Evolutionary conservation across 2,113 vertebrate genomes (phyloP), one percentile per base, ranked within the genome.

Genomic region (Mohoua ochrocephala): DNA sequence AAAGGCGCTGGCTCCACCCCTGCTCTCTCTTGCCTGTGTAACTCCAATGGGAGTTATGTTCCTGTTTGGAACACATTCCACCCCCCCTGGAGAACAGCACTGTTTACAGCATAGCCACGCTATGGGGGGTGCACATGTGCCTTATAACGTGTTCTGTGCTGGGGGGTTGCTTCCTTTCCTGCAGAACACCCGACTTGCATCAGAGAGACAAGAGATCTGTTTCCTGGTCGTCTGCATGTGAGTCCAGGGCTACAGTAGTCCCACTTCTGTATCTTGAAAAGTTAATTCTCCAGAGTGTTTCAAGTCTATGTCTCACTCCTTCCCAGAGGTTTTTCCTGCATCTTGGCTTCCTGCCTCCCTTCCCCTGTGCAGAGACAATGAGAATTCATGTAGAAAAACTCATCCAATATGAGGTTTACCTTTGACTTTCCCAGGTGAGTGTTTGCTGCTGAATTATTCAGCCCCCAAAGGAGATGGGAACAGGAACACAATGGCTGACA

Each of bases 101-200:
- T 35, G 15, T n/a, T 28, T 23, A n/a, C 64, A 78, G 59, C 0
- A 0, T 6, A 42, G 39, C 41, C 18, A 2, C 0, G 1, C 9
- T 7, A 6, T 2, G 17, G 16, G 33, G 16, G 24, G 35, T 12
- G 7, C 17, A 42, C 1, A 0, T 3, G 3, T 44, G 13, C 69
- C 35, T 61, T 26, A 33, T 5, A 13, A 9, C 3, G 12, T 11
- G 6, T 31, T 42, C 47, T 68, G 4, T 53, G 33, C 52, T 53
- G 49, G 16, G 9, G 4, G 68, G 75, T 91, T 27, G 27, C 37
- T 56, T 76, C 28, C 30, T 70, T 65, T 82, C 17, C 49, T 82
- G 42, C 26, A 57, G 24, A 52, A 24, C 63, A n/a, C 44, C 71
- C 80, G 57, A 45, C 26, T 18, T 64, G 50, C 41, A 71, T 28